Evolutionary conservation across 2,888 invertebrate genomes (phyloP).

Genomic region (Eupithecia exiguata): DNA sequence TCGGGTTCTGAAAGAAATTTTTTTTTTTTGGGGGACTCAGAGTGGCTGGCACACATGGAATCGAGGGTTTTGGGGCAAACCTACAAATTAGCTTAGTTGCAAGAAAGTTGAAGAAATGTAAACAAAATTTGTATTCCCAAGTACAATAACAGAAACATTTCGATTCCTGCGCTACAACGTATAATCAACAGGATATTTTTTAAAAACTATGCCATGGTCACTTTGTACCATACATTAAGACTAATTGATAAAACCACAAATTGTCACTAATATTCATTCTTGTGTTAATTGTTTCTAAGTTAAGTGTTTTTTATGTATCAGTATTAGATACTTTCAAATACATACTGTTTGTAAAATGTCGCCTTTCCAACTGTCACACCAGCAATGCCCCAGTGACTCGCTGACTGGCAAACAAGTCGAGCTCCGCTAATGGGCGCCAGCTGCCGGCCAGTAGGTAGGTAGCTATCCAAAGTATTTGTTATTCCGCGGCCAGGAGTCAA

Average conservation of each 20-base stretch:
- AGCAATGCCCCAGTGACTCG: not conserved
- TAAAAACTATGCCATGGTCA: not conserved
- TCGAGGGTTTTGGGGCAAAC: not conserved
- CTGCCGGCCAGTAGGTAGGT: not conserved
- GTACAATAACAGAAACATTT: not conserved
- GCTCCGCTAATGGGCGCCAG: slow-evolving; percentile 11
- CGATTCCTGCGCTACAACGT: not conserved
- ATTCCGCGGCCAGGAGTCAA: slow-evolving; percentile 35
- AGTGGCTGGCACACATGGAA: not conserved
- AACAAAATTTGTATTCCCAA: not conserved
- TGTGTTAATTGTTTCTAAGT: not conserved
- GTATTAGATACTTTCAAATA: no score
- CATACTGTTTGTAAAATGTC: not conserved
- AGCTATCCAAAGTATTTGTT: slow-evolving; percentile 14
- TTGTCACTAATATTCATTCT: not conserved
- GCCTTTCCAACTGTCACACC: not conserved
- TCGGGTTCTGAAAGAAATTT: slow-evolving; percentile 12
- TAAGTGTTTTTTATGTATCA: not conserved
- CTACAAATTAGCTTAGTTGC: not conserved
- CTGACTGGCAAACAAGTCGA: slow-evolving; percentile 9
- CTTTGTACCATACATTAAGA: not conserved
- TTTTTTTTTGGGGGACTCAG: not conserved
- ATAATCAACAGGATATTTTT: not conserved
- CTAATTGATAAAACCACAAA: no score
- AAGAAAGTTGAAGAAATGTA: not conserved